These are phyloP conservation scores for Oophaga pumilio DNA, from an alignment of 2,113 vertebrate genomes.

Conservation along the genomic window DNA sequence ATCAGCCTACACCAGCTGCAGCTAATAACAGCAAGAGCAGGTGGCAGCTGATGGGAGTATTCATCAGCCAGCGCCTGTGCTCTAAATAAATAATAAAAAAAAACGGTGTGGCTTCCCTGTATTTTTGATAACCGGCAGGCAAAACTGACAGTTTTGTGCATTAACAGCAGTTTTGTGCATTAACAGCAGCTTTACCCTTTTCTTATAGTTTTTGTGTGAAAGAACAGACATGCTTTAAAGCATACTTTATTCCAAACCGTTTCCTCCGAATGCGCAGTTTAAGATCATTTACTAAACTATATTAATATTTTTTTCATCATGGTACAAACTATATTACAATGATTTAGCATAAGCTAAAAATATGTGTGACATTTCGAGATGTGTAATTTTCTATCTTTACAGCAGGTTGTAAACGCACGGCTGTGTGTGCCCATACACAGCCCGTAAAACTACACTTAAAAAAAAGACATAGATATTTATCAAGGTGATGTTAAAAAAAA, in stretches of 20 bases:
- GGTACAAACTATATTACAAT: not conserved
- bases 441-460: constrained; percentile 7
- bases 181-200: too few species aligned
- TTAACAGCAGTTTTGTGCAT: too few species aligned
- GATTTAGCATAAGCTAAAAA: not conserved
- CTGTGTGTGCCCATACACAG: not conserved
- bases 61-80: too few species aligned
- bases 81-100: too few species aligned
- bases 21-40: too few species aligned
- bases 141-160: too few species aligned
- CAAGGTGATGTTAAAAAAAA: not conserved
- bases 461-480: constrained; percentile 22
- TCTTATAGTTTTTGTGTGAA: too few species aligned
- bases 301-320: not conserved
- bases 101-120: too few species aligned
- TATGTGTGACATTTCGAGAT: not conserved
- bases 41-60: too few species aligned
- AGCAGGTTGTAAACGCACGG: not conserved
- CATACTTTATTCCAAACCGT: not conserved
- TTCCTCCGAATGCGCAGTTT: not conserved
- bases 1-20: too few species aligned
- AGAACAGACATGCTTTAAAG: not conserved
- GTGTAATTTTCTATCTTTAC: not conserved
- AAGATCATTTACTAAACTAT: not conserved
- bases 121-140: too few species aligned